Percentiles rank a stretch among this genome's conserved stretches.
These are phyloP conservation scores for Eurystomus glaucurus DNA, from an alignment of 2,797 vertebrate genomes.

Conservation along the genomic window DNA sequence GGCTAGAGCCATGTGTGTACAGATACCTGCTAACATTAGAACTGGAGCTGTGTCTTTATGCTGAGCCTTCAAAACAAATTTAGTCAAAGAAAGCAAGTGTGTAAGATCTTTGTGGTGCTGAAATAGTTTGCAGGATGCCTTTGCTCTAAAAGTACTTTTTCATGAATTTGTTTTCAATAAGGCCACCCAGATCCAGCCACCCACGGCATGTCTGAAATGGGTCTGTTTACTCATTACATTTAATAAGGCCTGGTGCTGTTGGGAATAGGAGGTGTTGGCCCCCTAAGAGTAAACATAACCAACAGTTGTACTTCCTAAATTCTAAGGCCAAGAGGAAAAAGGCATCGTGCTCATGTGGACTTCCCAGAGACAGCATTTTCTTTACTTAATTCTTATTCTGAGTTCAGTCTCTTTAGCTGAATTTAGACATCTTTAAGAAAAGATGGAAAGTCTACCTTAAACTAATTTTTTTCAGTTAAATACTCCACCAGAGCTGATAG, in stretches of 20 bases:
- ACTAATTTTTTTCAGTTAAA: not conserved
- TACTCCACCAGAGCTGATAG: not conserved
- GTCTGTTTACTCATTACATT: not conserved
- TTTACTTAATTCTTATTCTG: not conserved
- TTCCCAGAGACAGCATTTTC: not conserved
- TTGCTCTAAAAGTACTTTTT: not conserved
- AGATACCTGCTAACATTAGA: constrained; percentile 42
- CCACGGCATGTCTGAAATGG: not conserved
- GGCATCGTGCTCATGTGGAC: not conserved
- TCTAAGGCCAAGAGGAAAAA: not conserved
- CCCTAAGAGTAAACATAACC: not conserved
- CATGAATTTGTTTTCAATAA: not conserved
- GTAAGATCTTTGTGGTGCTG: not conserved
- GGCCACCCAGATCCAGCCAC: not conserved
- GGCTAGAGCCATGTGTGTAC: not conserved
- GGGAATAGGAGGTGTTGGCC: not conserved
- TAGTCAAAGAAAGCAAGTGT: not conserved
- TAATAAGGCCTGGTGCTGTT: not conserved
- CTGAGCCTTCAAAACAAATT: constrained; percentile 3
- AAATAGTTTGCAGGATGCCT: not conserved
- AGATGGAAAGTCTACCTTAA: not conserved
- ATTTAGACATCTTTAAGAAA: not conserved
- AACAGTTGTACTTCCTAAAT: not conserved
- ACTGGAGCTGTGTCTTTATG: not conserved
- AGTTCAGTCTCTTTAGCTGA: not conserved